These are phyloP conservation scores for Styela clava DNA, from an alignment of 23 tunicate genomes.

Conservation along the genomic window DNA sequence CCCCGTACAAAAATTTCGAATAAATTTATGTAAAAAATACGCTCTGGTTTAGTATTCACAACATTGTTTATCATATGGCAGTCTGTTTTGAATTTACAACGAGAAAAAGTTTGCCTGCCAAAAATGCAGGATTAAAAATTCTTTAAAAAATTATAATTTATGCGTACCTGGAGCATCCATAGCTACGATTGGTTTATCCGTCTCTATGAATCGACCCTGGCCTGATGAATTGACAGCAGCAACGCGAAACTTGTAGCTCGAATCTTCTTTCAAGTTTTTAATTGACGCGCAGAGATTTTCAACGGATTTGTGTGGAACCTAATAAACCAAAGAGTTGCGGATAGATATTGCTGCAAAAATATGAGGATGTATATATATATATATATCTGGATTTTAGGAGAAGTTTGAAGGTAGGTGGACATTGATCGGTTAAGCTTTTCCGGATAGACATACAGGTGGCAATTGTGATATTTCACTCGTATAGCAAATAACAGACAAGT, in stretches of 20 bases:
- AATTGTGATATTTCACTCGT: too few relatives aligned
- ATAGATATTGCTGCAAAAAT: neutral
- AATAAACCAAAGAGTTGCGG: neutral
- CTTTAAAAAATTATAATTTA: too few relatives aligned
- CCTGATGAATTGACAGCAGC: constrained; percentile 87
- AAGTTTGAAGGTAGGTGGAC: neutral
- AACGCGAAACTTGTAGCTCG: constrained; percentile 73
- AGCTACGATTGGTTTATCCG: constrained; percentile 77
- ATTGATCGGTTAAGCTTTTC: too few relatives aligned
- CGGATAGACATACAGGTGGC: too few relatives aligned
- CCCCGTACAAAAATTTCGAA: too few relatives aligned
- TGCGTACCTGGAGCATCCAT: constrained; percentile 88
- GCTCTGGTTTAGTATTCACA: too few relatives aligned
- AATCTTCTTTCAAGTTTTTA: constrained; percentile 49
- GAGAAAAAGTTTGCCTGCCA: too few relatives aligned
- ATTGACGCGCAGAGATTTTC: constrained; percentile 35
- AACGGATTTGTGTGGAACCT: constrained; percentile 31
- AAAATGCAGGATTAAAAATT: too few relatives aligned
- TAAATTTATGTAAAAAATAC: too few relatives aligned
- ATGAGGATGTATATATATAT: neutral
- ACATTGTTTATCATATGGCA: too few relatives aligned
- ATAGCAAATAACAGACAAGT: neutral
- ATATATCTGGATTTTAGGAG: too few relatives aligned
- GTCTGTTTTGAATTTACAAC: too few relatives aligned
- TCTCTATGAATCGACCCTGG: constrained; percentile 64